Evolutionary conservation across 1,140 invertebrate species (phyloP).

Genomic region (Leptopilina clavipes): DNA sequence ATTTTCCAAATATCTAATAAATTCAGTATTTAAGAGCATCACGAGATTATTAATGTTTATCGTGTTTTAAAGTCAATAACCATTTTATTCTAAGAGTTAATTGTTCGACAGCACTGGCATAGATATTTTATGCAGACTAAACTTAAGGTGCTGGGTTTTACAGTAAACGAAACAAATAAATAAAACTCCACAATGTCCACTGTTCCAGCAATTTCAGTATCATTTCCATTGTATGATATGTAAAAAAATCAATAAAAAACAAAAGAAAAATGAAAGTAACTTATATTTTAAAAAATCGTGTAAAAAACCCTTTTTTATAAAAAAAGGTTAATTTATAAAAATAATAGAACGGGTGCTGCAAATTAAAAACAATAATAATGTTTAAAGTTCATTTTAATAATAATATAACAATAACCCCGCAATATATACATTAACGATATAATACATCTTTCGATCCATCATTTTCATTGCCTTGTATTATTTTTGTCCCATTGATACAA

Average conservation of each 20-base stretch:
- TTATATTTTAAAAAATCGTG: neutral
- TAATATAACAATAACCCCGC: slow-evolving; percentile 72
- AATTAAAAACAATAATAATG: slow-evolving; percentile 38
- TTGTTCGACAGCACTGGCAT: slow-evolving; percentile 15
- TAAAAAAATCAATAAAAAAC: slow-evolving; percentile 67
- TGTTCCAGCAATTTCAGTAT: slow-evolving; percentile 69
- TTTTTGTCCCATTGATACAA: slow-evolving; percentile 18
- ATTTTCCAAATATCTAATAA: neutral
- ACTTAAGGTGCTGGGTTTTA: slow-evolving; percentile 58
- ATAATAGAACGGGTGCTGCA: neutral
- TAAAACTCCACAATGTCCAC: slow-evolving; percentile 52
- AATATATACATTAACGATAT: slow-evolving; percentile 72
- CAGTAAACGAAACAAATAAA: slow-evolving; percentile 46
- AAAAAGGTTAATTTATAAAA: no score
- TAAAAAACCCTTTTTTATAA: neutral
- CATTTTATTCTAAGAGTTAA: slow-evolving; percentile 10
- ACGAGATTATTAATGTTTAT: slow-evolving; percentile 29
- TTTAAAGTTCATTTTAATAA: slow-evolving; percentile 66
- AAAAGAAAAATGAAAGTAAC: slow-evolving; percentile 59
- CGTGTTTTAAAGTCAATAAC: slow-evolving; percentile 8
- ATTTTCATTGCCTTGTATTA: slow-evolving; percentile 5
- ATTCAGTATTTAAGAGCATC: neutral
- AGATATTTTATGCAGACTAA: slow-evolving; percentile 56
- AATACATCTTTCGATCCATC: slow-evolving; percentile 58
- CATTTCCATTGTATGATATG: slow-evolving; percentile 75